Base-by-base conservation (phyloP, 2,888 invertebrate species). In the Sesamia inferens region DNA sequence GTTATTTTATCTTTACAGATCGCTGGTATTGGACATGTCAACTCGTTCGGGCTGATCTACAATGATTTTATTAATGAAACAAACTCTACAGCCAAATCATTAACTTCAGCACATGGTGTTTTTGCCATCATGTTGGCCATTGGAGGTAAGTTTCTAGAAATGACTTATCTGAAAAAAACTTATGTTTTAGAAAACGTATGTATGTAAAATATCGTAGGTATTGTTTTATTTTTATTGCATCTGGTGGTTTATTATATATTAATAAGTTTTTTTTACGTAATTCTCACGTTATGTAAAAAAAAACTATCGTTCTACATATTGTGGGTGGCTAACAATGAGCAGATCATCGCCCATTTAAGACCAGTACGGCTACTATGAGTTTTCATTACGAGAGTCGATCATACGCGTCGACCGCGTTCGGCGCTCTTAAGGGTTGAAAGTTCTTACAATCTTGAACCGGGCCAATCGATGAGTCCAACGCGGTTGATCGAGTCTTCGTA, bases 1-100 rank as follows among this genome's bases (percentile, higher is more conserved):
- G 10, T 0, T 58, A 24, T 16, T 4, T 58, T 16, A 58, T 58
- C 14, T 51, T 61, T 93, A 74, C 88, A 97, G 97, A 94, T 97
- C 44, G 96, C 97, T 1, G 96, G 97, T 5, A 95, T 97, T 19
- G 97, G 97, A 0, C 97, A 97, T 65, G 91, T 96, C n/a, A 95
- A 97, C 68, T 97, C 97, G 0, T 97, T 97, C 85, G 97, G 97
- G 0, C 92, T 97, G 39, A 94, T 96, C 63, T 96, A 95, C 84
- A 93, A 94, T 81, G 95, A 96, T 81, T 96, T 96, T 73, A 94
- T 96, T 13, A 88, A 84, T 65, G 92, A 94, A 42, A 95, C 96
- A 5, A 82, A 93, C 69, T 95, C 96, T 0, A 90, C 95, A 16
- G 93, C 94, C 0, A 94, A 94, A 79, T 95, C 95, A 0, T 86